Base-by-base conservation (phyloP, 2,113 vertebrate species). In the Notothenia coriiceps region DNA sequence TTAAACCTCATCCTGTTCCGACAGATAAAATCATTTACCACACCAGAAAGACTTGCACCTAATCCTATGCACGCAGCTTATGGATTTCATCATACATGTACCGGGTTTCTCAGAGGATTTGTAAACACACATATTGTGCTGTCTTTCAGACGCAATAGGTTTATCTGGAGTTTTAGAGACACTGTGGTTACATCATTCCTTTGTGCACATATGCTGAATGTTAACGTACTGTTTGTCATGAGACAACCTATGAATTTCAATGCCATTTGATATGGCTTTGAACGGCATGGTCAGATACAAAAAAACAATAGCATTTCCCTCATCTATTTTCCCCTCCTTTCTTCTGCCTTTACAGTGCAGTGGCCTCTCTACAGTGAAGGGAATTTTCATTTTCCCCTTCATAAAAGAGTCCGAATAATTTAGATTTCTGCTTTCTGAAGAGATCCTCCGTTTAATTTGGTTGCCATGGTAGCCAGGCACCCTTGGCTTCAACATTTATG, bases 401-500 rank as follows among this genome's bases (percentile, higher is more conserved):
- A 93, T 92, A 91, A 94, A 94, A 93, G 90, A 91, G 89, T 91
- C 91, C 90, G 93, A 95, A 95, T 96, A 93, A 94, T 95, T 95
- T 94, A 92, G 93, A 95, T 95, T 94, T 94, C 91, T 94, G 93
- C 93, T 93, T 92, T 95, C 93, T 94, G 94, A 95, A 95, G 93
- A 95, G 93, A 93, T 95, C 92, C 93, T 95, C 92, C 89, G 91
- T 95, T 95, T 96, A 95, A 96, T 95, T 95, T 94, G 93, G 95
- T 95, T 95, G 90, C 95, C 94, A 96, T 95, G 95, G 95, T 89
- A 96, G 92, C 95, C 91, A 63, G 93, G 92, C 94, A 95, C 94
- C 92, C 93, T 95, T 95, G 95, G 94, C 94, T 95, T 94, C 91
- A 94, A 94, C 94, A 94, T 95, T 95, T 95, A 95, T 95, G 94